phyloP scores from a whole-genome alignment of 2,888 invertebrate species.

The Euclidia mi region DNA sequence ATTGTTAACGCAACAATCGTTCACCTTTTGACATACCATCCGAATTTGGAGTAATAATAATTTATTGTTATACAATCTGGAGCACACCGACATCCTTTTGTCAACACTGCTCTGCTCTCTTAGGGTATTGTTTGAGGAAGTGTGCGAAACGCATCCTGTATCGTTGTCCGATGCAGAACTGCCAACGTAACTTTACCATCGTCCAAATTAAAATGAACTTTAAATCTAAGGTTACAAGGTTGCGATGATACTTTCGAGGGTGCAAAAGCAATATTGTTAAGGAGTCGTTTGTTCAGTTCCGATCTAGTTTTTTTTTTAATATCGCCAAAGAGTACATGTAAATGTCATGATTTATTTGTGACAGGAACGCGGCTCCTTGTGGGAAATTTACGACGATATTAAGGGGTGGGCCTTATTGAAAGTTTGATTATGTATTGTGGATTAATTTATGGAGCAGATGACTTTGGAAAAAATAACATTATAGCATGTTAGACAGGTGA shows the following conservation, averaged over 20 bases:
- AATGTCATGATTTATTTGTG: conserved; percentile 86
- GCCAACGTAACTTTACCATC: conserved; percentile 9
- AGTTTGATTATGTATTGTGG: conserved; percentile 73
- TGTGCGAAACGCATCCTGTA: conserved; percentile 76
- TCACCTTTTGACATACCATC: conserved; percentile 62
- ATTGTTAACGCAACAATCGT: conserved; percentile 79
- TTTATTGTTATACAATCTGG: conserved; percentile 83
- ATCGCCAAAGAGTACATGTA: conserved; percentile 64
- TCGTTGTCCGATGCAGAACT: conserved; percentile 29
- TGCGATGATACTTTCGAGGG: conserved; percentile 34
- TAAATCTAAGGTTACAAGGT: conserved; percentile 23
- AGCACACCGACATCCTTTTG: conserved; percentile 73
- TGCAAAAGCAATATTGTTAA: conserved; percentile 48
- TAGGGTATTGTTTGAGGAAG: conserved; percentile 78
- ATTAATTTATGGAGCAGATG: conserved; percentile 65
- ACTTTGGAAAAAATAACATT: conserved; percentile 48
- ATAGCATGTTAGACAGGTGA: conserved; percentile 40
- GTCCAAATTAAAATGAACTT: conserved; percentile 26
- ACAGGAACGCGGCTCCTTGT: conserved; percentile 83
- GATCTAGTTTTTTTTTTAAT: conserved; percentile 78
- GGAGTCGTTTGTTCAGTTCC: conserved; percentile 60
- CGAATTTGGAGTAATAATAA: conserved; percentile 80
- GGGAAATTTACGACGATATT: conserved; percentile 86
- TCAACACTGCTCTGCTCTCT: conserved; percentile 56
- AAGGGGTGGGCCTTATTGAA: conserved; percentile 76